phyloP scores from a whole-genome alignment of 2,888 invertebrate genomes.

The Megastigmus dorsalis region DNA sequence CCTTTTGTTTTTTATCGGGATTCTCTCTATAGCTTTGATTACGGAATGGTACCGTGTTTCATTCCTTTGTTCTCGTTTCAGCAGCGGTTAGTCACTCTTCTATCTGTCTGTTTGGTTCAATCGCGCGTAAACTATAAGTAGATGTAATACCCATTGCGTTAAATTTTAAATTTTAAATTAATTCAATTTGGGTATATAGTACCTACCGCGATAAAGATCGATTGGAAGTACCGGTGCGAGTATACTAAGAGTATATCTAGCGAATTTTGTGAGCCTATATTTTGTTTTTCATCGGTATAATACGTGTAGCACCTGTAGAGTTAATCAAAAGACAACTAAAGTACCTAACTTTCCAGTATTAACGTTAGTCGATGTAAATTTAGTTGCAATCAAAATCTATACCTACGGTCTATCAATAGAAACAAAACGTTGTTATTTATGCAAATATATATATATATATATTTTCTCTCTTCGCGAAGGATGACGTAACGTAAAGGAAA shows the following conservation, averaged over 20 bases:
- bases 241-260: background rate
- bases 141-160: too few relatives aligned
- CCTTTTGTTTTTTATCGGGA: background rate
- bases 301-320: background rate
- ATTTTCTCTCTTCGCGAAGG: background rate
- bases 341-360: slow-evolving; percentile 22
- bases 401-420: too few relatives aligned
- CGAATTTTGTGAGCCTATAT: background rate
- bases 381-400: slow-evolving; percentile 13
- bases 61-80: background rate
- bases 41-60: background rate
- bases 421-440: slow-evolving; percentile 20
- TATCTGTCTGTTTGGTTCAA: too few relatives aligned
- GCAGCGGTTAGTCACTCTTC: too few relatives aligned
- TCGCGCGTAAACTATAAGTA: too few relatives aligned
- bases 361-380: background rate
- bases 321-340: slow-evolving; percentile 13
- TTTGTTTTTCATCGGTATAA: background rate
- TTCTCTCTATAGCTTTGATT: background rate
- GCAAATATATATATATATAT: slow-evolving; percentile 15
- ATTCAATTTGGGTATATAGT: too few relatives aligned
- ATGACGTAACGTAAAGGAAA: background rate
- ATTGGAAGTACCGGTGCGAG: background rate
- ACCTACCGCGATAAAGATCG: too few relatives aligned
- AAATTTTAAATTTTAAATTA: too few relatives aligned